Conservation (phyloP, 2,113 vertebrate species). For the Gallinago undulata region DNA sequence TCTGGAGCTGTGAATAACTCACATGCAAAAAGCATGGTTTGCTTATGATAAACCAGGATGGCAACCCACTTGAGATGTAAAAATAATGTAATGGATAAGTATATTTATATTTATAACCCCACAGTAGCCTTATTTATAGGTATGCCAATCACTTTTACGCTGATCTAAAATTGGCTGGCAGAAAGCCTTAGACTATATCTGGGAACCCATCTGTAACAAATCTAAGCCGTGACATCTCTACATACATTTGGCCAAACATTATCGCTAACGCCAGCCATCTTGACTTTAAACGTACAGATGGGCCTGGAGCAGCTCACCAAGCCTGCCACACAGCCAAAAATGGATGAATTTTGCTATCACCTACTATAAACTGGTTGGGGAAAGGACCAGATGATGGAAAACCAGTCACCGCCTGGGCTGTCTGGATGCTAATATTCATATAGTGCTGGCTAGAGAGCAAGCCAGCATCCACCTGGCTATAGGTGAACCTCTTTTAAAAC, state of each 20-base stretch:
- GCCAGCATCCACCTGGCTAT: neutral
- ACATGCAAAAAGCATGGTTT: neutral
- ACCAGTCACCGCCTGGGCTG: neutral
- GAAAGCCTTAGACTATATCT: constrained; percentile 39
- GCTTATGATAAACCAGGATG: neutral
- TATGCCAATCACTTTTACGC: constrained; percentile 59
- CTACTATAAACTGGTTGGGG: neutral
- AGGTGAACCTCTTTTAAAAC: neutral
- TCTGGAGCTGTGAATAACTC: neutral
- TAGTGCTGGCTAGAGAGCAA: neutral
- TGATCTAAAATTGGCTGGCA: constrained; percentile 55
- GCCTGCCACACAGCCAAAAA: neutral
- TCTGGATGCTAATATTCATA: neutral
- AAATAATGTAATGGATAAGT: constrained; percentile 59
- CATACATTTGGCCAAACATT: constrained; percentile 26
- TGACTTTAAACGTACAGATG: neutral
- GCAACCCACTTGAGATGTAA: constrained; percentile 26
- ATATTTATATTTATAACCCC: constrained; percentile 60
- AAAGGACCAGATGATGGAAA: neutral
- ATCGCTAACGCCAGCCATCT: neutral
- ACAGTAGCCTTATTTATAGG: constrained; percentile 62
- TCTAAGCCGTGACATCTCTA: constrained; percentile 32
- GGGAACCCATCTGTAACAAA: constrained; percentile 62
- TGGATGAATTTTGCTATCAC: neutral
- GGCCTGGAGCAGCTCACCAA: neutral